Conservation (phyloP, 2,113 vertebrate species). For the Dascyllus trimaculatus region DNA sequence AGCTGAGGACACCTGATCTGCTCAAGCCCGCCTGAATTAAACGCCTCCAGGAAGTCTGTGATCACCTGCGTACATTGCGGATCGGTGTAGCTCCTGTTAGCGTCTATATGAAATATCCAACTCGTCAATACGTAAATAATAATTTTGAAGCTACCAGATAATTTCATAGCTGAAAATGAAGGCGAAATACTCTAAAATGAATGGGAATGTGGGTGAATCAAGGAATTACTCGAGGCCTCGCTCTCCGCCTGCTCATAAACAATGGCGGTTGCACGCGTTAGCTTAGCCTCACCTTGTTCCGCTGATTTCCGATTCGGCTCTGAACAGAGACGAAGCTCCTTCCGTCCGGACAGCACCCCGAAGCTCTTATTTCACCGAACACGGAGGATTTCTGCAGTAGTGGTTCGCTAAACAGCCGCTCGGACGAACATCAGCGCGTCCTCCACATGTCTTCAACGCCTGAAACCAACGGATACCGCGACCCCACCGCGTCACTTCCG, state of each 20-base stretch:
- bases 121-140: no score
- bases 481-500: conserved; percentile 33
- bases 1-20: no score
- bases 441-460: conserved; percentile 12
- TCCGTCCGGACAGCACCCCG: background rate
- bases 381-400: rapidly evolving
- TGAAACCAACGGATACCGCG: background rate
- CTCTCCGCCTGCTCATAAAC: conserved; percentile 60
- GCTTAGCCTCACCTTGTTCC: conserved; percentile 57
- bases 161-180: no score
- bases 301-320: conserved; percentile 12
- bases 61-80: no score
- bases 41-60: no score
- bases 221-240: conserved; percentile 33
- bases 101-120: no score
- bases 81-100: no score
- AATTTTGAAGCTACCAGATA: no score
- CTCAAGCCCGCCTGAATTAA: no score
- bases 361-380: rapidly evolving
- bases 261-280: conserved; percentile 73
- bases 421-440: background rate
- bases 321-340: background rate
- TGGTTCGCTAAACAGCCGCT: background rate
- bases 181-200: no score
- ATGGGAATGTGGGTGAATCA: no score